A percentile compares a stretch with the other conserved stretches of the same genome.
phyloP scores from a whole-genome alignment of 2,113 vertebrate genomes.

The Himantopus leucocephalus region DNA sequence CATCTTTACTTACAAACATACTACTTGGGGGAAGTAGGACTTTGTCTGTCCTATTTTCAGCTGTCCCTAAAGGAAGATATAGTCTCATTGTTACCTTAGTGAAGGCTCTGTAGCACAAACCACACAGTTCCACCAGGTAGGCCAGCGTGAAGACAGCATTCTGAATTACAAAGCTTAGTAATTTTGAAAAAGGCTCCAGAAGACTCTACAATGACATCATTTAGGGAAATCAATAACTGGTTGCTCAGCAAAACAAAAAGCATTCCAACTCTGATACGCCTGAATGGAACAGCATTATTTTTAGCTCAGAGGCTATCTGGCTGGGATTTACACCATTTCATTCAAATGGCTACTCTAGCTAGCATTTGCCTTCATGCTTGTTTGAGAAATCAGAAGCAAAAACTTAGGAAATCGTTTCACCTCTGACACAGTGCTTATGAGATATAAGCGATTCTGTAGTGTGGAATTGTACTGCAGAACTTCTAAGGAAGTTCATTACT shows the following conservation, averaged over 20 bases:
- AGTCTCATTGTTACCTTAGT: constrained; percentile 86
- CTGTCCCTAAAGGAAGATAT: neutral
- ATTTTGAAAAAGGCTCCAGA: constrained; percentile 96
- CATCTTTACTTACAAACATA: neutral
- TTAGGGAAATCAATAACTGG: constrained; percentile 23
- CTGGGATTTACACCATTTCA: neutral
- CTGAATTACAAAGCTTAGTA: constrained; percentile 97
- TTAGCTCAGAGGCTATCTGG: neutral
- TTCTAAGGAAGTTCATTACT: neutral
- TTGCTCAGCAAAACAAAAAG: constrained; percentile 19
- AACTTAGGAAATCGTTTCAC: neutral
- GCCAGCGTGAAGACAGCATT: constrained; percentile 93
- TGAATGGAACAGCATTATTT: constrained; percentile 8
- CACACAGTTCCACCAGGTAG: constrained; percentile 95
- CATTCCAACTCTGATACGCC: neutral
- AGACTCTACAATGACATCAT: constrained; percentile 84
- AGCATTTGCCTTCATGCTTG: neutral
- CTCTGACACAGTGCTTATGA: neutral
- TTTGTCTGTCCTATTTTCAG: neutral
- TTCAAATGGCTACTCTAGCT: neutral
- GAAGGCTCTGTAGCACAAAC: constrained; percentile 94
- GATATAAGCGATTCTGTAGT: neutral
- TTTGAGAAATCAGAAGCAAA: neutral
- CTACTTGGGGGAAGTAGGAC: neutral
- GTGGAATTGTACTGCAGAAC: neutral